Base-by-base conservation (phyloP, 2,797 vertebrate species). In the Tinamus major region DNA sequence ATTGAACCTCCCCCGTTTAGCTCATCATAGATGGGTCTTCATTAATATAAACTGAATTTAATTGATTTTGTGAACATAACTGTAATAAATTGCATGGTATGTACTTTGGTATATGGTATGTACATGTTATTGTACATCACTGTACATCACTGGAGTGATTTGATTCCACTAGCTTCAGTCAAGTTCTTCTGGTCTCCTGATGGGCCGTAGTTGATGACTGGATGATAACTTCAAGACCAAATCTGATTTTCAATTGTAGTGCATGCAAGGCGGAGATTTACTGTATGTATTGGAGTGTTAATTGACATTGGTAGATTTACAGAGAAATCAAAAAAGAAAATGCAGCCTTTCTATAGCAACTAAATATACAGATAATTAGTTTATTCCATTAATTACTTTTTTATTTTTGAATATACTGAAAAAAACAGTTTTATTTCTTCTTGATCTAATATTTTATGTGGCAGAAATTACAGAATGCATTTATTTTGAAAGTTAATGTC, bases 181-280 rank as follows among this genome's bases (percentile, higher is more conserved):
- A 49, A 67, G 13, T 78, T 77, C 20, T 74, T 41, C 37, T 55
- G 13, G 16, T n/a, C 10, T 88, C 15, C 3, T 69, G 21, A 46
- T 37, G 4, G 11, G 44, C 44, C 64, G 7, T 12, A 63, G 67
- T 18, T 31, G 53, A 31, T 67, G 46, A n/a, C 29, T 42, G 29
- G 29, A 12, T 24, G 13, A 6, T 24, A 23, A 82, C 1, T 2
- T 3, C 42, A 88, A 31, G 20, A 46, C 0, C 1, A 63, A 27
- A 75, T 62, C 88, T 55, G 49, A 51, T 62, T 65, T 80, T 23
- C 16, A 83, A 19, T 31, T 51, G 49, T 35, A 68, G 21, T 23
- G 15, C 5, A 16, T 65, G 18, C 6, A 19, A 27, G 24, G 49
- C 15, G 26, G 24, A 56, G 41, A 20, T 64, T 33, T 10, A 51